Conservation (phyloP, 2,888 invertebrate species). For the Mythimna vitellina region DNA sequence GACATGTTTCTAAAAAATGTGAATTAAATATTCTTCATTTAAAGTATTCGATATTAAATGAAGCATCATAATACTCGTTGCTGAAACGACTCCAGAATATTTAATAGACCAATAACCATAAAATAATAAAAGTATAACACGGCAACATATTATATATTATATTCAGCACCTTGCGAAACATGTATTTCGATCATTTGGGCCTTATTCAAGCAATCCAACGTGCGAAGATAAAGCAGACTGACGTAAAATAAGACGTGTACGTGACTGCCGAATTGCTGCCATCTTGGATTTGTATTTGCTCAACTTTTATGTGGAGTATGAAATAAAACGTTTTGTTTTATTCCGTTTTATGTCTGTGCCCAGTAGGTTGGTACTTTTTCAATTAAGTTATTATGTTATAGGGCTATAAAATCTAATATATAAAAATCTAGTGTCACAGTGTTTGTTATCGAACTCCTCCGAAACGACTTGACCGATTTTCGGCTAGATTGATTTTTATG, state of each 20-base stretch:
- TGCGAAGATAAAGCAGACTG: constrained; percentile 57
- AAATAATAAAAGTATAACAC: constrained; percentile 34
- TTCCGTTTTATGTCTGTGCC: constrained; percentile 15
- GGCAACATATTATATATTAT: constrained; percentile 8
- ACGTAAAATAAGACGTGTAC: constrained; percentile 61
- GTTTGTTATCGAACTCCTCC: too few relatives aligned
- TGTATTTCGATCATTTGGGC: constrained; percentile 49
- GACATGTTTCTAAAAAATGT: too few relatives aligned
- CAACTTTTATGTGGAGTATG: constrained; percentile 48
- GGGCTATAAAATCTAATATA: too few relatives aligned
- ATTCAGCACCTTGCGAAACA: constrained; percentile 30
- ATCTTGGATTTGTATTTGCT: constrained; percentile 56
- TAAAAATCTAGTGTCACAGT: too few relatives aligned
- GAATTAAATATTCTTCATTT: too few relatives aligned
- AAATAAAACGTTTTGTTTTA: constrained; percentile 54
- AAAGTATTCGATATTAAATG: not conserved
- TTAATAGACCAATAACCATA: constrained; percentile 24
- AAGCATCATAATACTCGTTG: not conserved
- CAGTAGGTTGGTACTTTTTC: constrained; percentile 26
- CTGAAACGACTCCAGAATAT: constrained; percentile 34
- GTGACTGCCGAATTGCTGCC: constrained; percentile 46
- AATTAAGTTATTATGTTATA: constrained; percentile 2
- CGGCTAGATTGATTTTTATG: too few relatives aligned
- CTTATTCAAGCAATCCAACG: constrained; percentile 56
- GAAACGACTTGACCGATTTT: too few relatives aligned